Evolutionary conservation across 2,888 invertebrate genomes (phyloP).

Genomic region (Azorinus chamasolen): DNA sequence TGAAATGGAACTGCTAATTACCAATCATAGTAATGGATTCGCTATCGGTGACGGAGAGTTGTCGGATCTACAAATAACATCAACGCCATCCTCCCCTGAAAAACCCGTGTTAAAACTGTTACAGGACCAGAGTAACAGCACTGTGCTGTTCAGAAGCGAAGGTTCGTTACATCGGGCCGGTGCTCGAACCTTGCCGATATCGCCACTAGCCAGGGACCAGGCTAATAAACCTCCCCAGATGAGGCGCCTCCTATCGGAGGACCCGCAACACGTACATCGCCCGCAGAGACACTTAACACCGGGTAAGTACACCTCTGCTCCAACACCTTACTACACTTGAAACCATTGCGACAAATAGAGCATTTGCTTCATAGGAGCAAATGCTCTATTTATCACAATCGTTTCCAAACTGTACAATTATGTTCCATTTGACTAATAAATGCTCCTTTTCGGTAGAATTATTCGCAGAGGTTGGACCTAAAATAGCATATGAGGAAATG

Average conservation of each 20-base stretch:
- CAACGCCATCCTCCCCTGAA: constrained; percentile 42
- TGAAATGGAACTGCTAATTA: constrained; percentile 43
- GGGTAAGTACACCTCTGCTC: constrained; percentile 1
- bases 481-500: no score
- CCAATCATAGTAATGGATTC: not conserved
- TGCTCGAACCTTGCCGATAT: constrained; percentile 30
- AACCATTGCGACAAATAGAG: no score
- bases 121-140: not conserved
- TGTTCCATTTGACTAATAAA: no score
- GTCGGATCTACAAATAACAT: constrained; percentile 2
- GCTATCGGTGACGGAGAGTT: no score
- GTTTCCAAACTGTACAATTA: not conserved
- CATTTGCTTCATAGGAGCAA: no score
- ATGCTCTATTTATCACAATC: no score
- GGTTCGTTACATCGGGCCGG: constrained; percentile 29
- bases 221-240: constrained; percentile 21
- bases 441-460: no score
- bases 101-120: not conserved
- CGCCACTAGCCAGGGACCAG: constrained; percentile 48
- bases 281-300: constrained; percentile 24
- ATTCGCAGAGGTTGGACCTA: no score
- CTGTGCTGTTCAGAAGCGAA: constrained; percentile 44
- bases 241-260: constrained; percentile 48
- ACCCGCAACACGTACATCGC: constrained; percentile 22
- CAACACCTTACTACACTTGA: not conserved